phyloP scores from a whole-genome alignment of 2,888 invertebrate genomes.

The Merodon equestris region DNA sequence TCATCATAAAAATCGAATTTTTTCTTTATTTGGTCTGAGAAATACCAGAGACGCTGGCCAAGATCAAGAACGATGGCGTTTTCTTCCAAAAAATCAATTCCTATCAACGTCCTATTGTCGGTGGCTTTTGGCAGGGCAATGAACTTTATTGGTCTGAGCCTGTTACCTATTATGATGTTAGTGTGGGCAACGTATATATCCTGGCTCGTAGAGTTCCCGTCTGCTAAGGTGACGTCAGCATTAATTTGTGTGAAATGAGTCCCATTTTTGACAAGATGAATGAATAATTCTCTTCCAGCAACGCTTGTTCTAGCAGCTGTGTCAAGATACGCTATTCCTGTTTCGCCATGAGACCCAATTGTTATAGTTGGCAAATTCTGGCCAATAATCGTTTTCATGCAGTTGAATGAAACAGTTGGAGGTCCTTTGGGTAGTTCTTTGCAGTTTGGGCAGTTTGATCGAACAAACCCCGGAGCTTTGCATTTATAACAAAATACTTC shows the following conservation, averaged over 20 bases:
- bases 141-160: constrained; percentile 21
- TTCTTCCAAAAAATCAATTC: constrained; percentile 38
- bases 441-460: no score
- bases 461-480: no score
- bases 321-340: constrained; percentile 39
- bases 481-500: no score
- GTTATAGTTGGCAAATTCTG: constrained; percentile 27
- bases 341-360: constrained; percentile 22
- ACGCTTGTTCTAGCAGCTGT: constrained; percentile 37
- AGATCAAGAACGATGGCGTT: constrained; percentile 19
- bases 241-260: constrained; percentile 3
- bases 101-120: constrained; percentile 32
- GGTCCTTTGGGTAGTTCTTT: no score
- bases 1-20: constrained; percentile 12
- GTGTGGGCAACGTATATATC: constrained; percentile 9
- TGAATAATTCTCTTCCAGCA: constrained; percentile 25
- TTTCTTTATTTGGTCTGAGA: constrained; percentile 7
- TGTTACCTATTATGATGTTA: constrained; percentile 33
- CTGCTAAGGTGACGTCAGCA: constrained; percentile 16
- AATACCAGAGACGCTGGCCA: constrained; percentile 21
- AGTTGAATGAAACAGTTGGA: no score
- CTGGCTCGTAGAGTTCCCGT: constrained; percentile 2
- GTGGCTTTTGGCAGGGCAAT: constrained; percentile 20
- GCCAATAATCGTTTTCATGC: constrained; percentile 9
- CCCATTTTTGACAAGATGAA: constrained; percentile 8